A percentile compares a stretch with the other conserved stretches of the same genome.
These are phyloP conservation scores for Sebastolobus altivelis DNA, from an alignment of 2,797 vertebrate species.

Conservation along the genomic window DNA sequence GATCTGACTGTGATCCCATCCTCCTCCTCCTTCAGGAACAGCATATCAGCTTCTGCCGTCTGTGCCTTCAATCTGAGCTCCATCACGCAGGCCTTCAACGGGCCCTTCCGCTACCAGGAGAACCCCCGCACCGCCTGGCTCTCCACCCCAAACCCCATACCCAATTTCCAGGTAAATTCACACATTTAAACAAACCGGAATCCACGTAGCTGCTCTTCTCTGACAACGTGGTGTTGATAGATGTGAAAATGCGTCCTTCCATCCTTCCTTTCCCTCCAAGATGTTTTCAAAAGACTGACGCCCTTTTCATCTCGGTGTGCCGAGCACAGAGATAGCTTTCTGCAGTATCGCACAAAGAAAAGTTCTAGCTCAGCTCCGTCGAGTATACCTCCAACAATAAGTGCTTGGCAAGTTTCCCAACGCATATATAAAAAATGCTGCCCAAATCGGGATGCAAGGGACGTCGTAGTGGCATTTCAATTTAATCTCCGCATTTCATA, in stretches of 20 bases:
- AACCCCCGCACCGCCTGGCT: slow-evolving; percentile 96
- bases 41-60: slow-evolving; percentile 95
- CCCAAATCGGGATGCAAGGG: not conserved
- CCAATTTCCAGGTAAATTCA: slow-evolving; percentile 92
- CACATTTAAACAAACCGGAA: not conserved
- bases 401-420: not conserved
- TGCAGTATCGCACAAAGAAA: slow-evolving; percentile 11
- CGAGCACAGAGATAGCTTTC: not conserved
- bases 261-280: not conserved
- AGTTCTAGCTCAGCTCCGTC: not conserved
- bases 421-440: not conserved
- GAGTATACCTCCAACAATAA: slow-evolving; percentile 1
- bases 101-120: slow-evolving; percentile 96
- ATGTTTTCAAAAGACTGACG: slow-evolving; percentile 16
- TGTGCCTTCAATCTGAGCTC: slow-evolving; percentile 96
- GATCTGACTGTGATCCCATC: not conserved
- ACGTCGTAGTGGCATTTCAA: slow-evolving; percentile 3
- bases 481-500: slow-evolving; percentile 6
- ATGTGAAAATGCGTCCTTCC: not conserved
- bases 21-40: slow-evolving; percentile 87
- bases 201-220: not conserved
- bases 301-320: slow-evolving; percentile 14
- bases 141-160: slow-evolving; percentile 93
- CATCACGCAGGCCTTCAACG: slow-evolving; percentile 92
- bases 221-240: not conserved